A percentile compares a stretch with the other conserved stretches of the same genome.
Evolutionary conservation across 1,140 invertebrate species (phyloP).

Genomic region (Saccostrea echinata): DNA sequence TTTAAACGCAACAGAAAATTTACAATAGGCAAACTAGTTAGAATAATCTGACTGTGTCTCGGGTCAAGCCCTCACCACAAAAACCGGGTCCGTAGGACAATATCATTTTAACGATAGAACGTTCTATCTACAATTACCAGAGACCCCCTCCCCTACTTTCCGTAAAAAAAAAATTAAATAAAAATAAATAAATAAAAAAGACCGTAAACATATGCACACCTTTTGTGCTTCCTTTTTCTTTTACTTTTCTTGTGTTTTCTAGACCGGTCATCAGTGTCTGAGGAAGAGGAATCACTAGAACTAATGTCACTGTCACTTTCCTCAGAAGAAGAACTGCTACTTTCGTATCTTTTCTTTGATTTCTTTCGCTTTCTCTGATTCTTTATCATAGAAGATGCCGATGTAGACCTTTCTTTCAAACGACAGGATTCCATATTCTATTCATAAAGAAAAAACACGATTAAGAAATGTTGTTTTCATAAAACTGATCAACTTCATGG

Average conservation of each 20-base stretch:
- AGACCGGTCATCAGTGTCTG: neutral
- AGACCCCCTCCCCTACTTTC: too few relatives aligned
- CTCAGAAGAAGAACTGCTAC: neutral
- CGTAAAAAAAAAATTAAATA: too few relatives aligned
- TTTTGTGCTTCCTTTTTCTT: slow-evolving; percentile 40
- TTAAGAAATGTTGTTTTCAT: too few relatives aligned
- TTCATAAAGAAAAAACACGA: neutral
- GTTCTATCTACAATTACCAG: too few relatives aligned
- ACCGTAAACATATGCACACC: neutral
- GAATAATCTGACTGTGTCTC: too few relatives aligned
- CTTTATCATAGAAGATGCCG: neutral
- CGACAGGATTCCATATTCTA: neutral
- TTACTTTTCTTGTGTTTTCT: slow-evolving; percentile 41
- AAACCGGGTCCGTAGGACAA: too few relatives aligned
- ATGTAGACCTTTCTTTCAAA: neutral
- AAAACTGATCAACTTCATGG: neutral
- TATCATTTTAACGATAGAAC: too few relatives aligned
- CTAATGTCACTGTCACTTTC: slow-evolving; percentile 8
- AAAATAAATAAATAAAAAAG: too few relatives aligned
- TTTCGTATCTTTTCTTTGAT: neutral
- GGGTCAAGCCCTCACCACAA: too few relatives aligned
- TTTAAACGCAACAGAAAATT: too few relatives aligned
- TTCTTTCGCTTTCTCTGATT: neutral
- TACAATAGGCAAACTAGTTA: too few relatives aligned
- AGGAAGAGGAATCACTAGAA: slow-evolving; percentile 15